Conservation (phyloP, 1,140 invertebrate genomes). For the Leptinotarsa undecemlineata region DNA sequence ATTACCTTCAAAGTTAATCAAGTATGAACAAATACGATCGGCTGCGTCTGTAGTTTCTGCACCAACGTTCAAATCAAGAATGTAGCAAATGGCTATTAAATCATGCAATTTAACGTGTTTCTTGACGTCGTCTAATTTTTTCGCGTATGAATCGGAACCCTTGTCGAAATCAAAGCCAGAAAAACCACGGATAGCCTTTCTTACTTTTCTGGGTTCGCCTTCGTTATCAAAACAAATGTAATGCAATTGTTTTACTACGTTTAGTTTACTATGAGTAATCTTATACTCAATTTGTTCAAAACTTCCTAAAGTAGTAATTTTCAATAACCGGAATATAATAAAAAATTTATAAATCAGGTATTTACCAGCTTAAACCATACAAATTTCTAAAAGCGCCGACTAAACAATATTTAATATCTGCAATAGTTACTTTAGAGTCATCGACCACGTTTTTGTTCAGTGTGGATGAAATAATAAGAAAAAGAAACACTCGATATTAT, state of each 20-base stretch:
- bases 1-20: neutral
- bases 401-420: too few relatives aligned
- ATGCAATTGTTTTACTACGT: conserved; percentile 1
- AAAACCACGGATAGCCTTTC: neutral
- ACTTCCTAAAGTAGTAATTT: neutral
- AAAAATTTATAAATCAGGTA: too few relatives aligned
- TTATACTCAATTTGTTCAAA: neutral
- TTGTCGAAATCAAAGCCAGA: neutral
- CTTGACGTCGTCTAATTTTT: conserved; percentile 5
- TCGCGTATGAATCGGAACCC: neutral
- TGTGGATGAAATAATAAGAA: too few relatives aligned
- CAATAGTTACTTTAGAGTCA: too few relatives aligned
- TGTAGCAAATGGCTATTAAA: neutral
- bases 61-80: neutral
- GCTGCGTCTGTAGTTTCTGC: neutral
- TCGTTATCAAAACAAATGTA: neutral
- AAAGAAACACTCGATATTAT: too few relatives aligned
- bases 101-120: neutral
- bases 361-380: too few relatives aligned
- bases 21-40: neutral
- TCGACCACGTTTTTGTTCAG: too few relatives aligned
- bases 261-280: conserved; percentile 1
- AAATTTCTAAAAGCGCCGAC: too few relatives aligned
- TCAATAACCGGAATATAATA: too few relatives aligned
- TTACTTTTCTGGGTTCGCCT: neutral